These are phyloP conservation scores for Novumbra hubbsi DNA, from an alignment of 2,797 vertebrate species.

Conservation along the genomic window DNA sequence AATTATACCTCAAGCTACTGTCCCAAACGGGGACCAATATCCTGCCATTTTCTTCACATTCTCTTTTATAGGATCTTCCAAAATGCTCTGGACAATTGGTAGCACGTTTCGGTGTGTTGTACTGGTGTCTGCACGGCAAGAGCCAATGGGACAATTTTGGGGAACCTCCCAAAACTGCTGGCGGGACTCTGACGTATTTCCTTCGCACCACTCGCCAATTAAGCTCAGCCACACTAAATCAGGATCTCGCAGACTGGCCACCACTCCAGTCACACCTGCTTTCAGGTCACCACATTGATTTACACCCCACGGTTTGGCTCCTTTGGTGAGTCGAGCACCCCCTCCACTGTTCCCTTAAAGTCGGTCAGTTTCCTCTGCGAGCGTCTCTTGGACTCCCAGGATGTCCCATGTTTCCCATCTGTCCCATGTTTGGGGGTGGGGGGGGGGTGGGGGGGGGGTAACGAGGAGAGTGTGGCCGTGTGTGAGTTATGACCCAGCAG, in stretches of 20 bases:
- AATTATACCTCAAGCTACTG: neutral
- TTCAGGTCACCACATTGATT: constrained; percentile 31
- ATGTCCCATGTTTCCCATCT: too few species aligned
- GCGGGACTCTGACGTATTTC: constrained; percentile 12
- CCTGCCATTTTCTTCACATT: constrained; percentile 1
- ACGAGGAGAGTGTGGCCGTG: neutral
- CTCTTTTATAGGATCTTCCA: constrained; percentile 26
- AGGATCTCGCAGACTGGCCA: neutral
- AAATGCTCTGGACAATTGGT: constrained; percentile 23
- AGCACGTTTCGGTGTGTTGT: constrained; percentile 29
- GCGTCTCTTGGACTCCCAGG: neutral
- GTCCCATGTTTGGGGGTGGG: constrained; percentile 1
- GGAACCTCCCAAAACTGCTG: constrained; percentile 14
- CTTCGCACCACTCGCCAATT: constrained; percentile 14
- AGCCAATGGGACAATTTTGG: constrained; percentile 8
- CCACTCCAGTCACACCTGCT: constrained; percentile 13
- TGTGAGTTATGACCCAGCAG: constrained; percentile 1
- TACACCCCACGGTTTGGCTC: constrained; percentile 17
- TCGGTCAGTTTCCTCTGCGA: constrained; percentile 12
- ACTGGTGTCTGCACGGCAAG: constrained; percentile 30
- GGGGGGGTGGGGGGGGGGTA: too few species aligned
- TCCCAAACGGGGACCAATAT: constrained; percentile 14
- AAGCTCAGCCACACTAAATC: constrained; percentile 36
- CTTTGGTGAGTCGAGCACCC: constrained; percentile 8
- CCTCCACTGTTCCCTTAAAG: neutral